These are phyloP conservation scores for Chironomus striatipennis DNA, from an alignment of 1,140 invertebrate genomes.

Conservation along the genomic window DNA sequence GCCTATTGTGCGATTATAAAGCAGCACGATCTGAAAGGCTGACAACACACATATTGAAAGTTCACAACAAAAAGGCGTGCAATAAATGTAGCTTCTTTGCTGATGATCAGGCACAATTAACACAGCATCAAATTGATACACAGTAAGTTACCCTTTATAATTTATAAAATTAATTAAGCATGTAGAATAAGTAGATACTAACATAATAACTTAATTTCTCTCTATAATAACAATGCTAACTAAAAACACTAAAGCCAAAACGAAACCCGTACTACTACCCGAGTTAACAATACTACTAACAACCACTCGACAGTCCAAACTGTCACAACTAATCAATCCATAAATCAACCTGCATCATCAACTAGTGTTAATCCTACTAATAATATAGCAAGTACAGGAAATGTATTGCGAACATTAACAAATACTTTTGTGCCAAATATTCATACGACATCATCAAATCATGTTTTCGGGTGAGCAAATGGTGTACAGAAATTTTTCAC, in stretches of 20 bases:
- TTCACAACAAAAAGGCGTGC: conserved; percentile 83
- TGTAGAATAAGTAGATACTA: neutral
- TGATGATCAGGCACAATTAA: conserved; percentile 66
- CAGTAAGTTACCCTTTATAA: conserved; percentile 46
- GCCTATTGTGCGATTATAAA: conserved; percentile 83
- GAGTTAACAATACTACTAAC: conserved; percentile 27
- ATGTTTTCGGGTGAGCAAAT: conserved; percentile 23
- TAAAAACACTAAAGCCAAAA: conserved; percentile 36
- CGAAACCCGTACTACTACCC: conserved; percentile 35
- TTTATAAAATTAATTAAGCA: neutral
- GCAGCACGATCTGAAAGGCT: conserved; percentile 77
- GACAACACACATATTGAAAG: conserved; percentile 79
- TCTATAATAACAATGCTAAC: neutral
- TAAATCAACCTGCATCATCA: neutral
- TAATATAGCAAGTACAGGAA: conserved; percentile 34
- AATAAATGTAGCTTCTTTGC: conserved; percentile 77
- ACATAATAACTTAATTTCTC: neutral
- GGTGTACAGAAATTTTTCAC: too few relatives aligned
- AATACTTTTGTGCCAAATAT: conserved; percentile 38
- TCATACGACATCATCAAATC: conserved; percentile 34
- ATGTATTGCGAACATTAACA: conserved; percentile 39
- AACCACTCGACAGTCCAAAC: conserved; percentile 25
- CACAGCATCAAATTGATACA: conserved; percentile 62
- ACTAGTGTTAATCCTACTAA: conserved; percentile 25
- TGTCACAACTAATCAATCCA: neutral